These are phyloP conservation scores for Eueides isabella DNA, from an alignment of 1,140 invertebrate genomes.

Conservation along the genomic window DNA sequence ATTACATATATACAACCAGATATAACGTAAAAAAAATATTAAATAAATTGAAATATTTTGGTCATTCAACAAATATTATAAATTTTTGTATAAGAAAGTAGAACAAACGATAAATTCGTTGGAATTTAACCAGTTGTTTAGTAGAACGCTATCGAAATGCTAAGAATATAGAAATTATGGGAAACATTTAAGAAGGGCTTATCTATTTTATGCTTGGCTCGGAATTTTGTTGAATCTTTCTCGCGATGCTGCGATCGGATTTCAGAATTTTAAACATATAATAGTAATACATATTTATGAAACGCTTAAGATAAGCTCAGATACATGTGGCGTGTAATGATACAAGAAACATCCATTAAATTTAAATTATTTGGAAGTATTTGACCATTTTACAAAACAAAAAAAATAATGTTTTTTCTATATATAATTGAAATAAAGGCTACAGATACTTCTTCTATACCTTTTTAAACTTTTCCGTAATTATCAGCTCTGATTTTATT, in stretches of 20 bases:
- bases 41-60: neutral
- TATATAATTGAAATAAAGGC: no score
- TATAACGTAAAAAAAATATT: neutral
- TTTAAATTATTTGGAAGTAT: neutral
- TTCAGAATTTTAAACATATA: constrained; percentile 14
- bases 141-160: constrained; percentile 14
- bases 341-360: neutral
- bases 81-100: constrained; percentile 14
- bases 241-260: constrained; percentile 4
- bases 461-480: no score
- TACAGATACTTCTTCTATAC: no score
- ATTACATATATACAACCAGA: no score
- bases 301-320: constrained; percentile 6
- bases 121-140: constrained; percentile 12
- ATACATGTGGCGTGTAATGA: neutral
- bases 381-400: no score
- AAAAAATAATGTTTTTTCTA: no score
- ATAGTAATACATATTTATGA: constrained; percentile 9
- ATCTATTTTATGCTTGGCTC: constrained; percentile 17
- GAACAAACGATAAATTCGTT: constrained; percentile 2
- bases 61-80: neutral
- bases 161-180: constrained; percentile 16
- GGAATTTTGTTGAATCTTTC: constrained; percentile 10
- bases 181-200: constrained; percentile 16
- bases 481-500: no score